Base-by-base conservation (phyloP, 1,140 invertebrate species). In the Listronotus oregonensis region DNA sequence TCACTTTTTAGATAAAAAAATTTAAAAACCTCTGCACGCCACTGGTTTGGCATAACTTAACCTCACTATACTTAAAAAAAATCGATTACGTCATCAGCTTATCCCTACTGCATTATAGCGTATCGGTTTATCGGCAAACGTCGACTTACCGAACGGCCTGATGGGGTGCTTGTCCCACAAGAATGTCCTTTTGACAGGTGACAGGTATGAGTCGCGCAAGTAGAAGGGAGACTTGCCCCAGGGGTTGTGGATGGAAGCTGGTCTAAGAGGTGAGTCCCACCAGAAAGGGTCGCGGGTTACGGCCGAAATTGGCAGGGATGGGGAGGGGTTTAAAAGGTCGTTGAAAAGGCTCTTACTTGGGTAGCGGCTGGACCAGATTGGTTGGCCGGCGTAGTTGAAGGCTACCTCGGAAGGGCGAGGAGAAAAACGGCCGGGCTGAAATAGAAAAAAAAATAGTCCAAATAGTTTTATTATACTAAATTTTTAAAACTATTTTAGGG, bases 111-210 rank as follows among this genome's bases (percentile, higher is more conserved):
- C 58, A 51, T 37, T 43, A 18, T 9, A 61, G 17, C 43, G 12
- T 11, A 52, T 52, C 21, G 50, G 50, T 31, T 52, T 4, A 42
- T 62, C 50, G 60, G 60, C 50, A 52, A 62, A 14, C 37, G 60
- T 56, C 46, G 44, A 84, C 81, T 84, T 87, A 84, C 90, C 92
- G 80, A 92, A 90, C 78, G 93, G 90, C 82, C 92, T 89, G 79
- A 92, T 86, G 75, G 92, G 92, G 80, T 94, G 91, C 81, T 90
- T 88, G 78, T 89, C 89, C 92, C 92, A 94, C 71, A 94, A 85
- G 82, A 91, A 94, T 80, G 87, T 89, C 80, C 90, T 89, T 85
- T 93, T 93, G 76, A 94, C 85, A 51, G 92, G 92, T 71, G 91
- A 93, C 75, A 94, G 86, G 82, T 91, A 94, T 73, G 90, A 92